Conservation (phyloP, 2,888 invertebrate species). For the Kuschelorhynchus macadamiae region DNA sequence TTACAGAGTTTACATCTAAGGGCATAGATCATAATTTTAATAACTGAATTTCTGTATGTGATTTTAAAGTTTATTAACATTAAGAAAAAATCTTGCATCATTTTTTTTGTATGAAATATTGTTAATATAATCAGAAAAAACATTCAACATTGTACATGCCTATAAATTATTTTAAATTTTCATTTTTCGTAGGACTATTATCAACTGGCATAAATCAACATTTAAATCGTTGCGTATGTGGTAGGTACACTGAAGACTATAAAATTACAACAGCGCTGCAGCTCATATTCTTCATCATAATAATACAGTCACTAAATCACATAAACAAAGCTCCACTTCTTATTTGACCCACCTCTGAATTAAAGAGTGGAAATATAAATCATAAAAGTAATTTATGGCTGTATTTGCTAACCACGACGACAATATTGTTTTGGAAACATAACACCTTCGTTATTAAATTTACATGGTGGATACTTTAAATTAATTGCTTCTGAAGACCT, state of each 20-base stretch:
- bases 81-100: too few relatives aligned
- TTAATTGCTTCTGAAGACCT: slow-evolving; percentile 43
- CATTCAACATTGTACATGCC: too few relatives aligned
- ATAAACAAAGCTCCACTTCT: slow-evolving; percentile 19
- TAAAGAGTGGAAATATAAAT: slow-evolving; percentile 35
- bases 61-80: too few relatives aligned
- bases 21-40: too few relatives aligned
- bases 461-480: slow-evolving; percentile 40
- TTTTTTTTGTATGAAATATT: too few relatives aligned
- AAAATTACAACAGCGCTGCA: slow-evolving; percentile 11
- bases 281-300: slow-evolving; percentile 29
- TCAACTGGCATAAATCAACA: too few relatives aligned
- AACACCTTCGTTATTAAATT: slow-evolving; percentile 42
- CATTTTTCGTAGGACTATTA: too few relatives aligned
- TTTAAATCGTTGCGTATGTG: slow-evolving; percentile 5
- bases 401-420: slow-evolving; percentile 38
- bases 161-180: too few relatives aligned
- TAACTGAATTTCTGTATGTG: too few relatives aligned
- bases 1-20: too few relatives aligned
- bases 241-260: slow-evolving; percentile 20
- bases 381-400: slow-evolving; percentile 36
- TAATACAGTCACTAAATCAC: slow-evolving; percentile 36
- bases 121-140: too few relatives aligned
- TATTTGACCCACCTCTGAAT: slow-evolving; percentile 22
- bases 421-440: slow-evolving; percentile 44